Conservation (phyloP, 1,140 invertebrate species). For the Pararge aegeria region DNA sequence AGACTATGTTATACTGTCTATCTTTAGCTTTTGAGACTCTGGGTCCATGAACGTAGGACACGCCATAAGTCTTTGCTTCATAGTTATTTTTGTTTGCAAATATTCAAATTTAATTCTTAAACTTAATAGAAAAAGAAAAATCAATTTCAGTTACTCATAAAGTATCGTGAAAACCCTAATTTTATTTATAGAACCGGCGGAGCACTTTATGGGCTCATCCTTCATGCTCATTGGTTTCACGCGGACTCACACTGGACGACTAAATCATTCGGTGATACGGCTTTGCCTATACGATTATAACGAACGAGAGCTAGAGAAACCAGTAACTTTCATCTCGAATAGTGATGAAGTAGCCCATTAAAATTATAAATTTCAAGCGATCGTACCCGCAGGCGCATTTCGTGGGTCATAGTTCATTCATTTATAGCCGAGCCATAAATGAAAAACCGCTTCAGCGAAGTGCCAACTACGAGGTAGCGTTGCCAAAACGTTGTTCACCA, state of each 20-base stretch:
- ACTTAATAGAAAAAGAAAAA: too few relatives aligned
- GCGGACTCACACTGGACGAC: neutral
- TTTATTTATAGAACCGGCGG: too few relatives aligned
- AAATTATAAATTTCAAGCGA: conserved; percentile 7
- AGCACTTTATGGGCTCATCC: too few relatives aligned
- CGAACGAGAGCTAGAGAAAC: neutral
- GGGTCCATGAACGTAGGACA: too few relatives aligned
- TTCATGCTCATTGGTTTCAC: neutral
- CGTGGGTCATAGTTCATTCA: conserved; percentile 21
- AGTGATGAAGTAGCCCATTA: neutral
- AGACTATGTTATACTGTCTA: too few relatives aligned
- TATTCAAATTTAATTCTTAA: too few relatives aligned
- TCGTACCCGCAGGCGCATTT: neutral
- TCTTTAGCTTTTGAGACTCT: too few relatives aligned
- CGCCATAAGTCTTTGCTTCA: too few relatives aligned
- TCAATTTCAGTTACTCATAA: too few relatives aligned
- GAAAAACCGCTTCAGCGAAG: conserved; percentile 41
- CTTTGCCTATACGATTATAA: neutral
- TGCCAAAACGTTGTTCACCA: conserved; percentile 14
- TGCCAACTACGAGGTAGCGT: conserved; percentile 33
- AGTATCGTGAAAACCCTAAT: too few relatives aligned
- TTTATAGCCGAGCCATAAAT: conserved; percentile 36
- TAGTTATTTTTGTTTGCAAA: too few relatives aligned
- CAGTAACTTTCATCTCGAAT: neutral
- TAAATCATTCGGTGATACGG: neutral